Evolutionary conservation across 2,797 vertebrate species (phyloP).

Genomic region (Intellagama lesueurii): DNA sequence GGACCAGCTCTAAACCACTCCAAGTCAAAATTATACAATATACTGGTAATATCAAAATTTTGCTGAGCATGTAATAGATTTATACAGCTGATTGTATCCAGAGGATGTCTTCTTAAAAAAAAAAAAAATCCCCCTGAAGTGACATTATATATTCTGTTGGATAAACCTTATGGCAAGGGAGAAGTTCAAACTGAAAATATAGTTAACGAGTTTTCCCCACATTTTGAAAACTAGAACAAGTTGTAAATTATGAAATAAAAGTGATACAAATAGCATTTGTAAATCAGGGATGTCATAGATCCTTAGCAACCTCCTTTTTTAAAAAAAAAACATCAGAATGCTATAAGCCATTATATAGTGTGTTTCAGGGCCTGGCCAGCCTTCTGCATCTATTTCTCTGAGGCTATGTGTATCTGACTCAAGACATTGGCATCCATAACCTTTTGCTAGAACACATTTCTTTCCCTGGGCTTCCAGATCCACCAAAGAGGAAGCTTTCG

Average conservation of each 20-base stretch:
- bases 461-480: neutral
- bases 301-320: neutral
- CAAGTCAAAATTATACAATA: conserved; percentile 19
- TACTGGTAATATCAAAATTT: conserved; percentile 23
- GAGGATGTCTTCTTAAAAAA: neutral
- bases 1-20: conserved; percentile 11
- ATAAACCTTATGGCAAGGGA: neutral
- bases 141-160: conserved; percentile 23
- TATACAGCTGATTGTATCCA: conserved; percentile 24
- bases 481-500: neutral
- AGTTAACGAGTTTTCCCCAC: neutral
- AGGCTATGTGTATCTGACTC: neutral
- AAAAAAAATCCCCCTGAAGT: neutral
- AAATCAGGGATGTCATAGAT: neutral
- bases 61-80: conserved; percentile 24
- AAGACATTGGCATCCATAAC: neutral
- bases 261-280: neutral
- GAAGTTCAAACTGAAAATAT: neutral
- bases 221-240: conserved; percentile 4
- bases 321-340: too few species aligned
- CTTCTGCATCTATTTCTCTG: neutral
- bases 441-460: neutral
- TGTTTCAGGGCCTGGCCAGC: neutral
- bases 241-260: conserved; percentile 11
- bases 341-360: too few species aligned